These are phyloP conservation scores for Cryptoprocta ferox DNA, from an alignment of 2,797 vertebrate genomes.

Conservation along the genomic window DNA sequence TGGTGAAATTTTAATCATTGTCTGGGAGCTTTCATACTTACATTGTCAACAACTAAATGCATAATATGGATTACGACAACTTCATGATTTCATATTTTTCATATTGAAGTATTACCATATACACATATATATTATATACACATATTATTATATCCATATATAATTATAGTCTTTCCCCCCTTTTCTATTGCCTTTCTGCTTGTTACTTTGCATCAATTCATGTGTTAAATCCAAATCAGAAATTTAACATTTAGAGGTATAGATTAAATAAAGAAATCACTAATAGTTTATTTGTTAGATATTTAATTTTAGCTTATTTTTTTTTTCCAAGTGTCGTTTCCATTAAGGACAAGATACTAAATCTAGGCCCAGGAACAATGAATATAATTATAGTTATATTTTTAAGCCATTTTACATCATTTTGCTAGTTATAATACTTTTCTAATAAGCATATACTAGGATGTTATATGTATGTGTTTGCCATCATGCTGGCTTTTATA, in stretches of 20 bases:
- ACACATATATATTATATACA: not conserved
- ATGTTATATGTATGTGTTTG: not conserved
- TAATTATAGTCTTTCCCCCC: not conserved
- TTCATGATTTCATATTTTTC: not conserved
- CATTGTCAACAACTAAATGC: not conserved
- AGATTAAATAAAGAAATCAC: not conserved
- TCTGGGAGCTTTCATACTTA: not conserved
- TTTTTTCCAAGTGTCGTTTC: not conserved
- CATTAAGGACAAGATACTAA: not conserved
- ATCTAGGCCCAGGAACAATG: not conserved
- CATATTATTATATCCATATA: not conserved
- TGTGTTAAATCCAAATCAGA: not conserved
- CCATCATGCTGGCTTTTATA: not conserved
- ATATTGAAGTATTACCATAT: not conserved
- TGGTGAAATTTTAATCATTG: not conserved
- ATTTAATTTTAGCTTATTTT: not conserved
- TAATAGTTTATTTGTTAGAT: not conserved
- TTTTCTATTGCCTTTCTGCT: not conserved
- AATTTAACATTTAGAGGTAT: not conserved
- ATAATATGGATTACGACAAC: not conserved
- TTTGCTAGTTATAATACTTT: not conserved
- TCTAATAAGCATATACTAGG: not conserved
- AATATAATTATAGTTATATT: conserved; percentile 7
- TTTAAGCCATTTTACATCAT: not conserved
- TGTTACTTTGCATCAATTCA: not conserved